Conservation (phyloP, 2,888 invertebrate species). For the Coenonympha glycerion region DNA sequence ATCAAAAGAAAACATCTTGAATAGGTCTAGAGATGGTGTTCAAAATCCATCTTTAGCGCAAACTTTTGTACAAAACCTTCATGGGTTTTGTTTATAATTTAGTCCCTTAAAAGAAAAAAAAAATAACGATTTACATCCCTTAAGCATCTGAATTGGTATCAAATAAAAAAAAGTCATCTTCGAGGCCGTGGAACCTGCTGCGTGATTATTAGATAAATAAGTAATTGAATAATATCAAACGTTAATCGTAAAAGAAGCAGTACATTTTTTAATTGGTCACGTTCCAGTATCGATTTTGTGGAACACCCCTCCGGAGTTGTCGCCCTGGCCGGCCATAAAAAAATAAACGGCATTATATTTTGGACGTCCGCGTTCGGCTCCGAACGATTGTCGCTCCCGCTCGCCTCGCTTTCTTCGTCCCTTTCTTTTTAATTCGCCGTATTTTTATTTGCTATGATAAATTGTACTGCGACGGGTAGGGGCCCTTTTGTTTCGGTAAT, state of each 20-base stretch:
- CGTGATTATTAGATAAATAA: slow-evolving; percentile 29
- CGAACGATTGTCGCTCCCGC: slow-evolving; percentile 55
- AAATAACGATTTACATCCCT: too few species aligned
- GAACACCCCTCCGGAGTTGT: slow-evolving; percentile 41
- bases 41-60: too few species aligned
- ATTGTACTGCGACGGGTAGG: slow-evolving; percentile 63
- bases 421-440: slow-evolving; percentile 73
- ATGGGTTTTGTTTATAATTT: too few species aligned
- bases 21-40: too few species aligned
- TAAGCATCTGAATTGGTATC: not conserved
- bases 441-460: slow-evolving; percentile 76
- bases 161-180: slow-evolving; percentile 20
- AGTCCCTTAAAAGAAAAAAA: too few species aligned
- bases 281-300: slow-evolving; percentile 47
- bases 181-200: slow-evolving; percentile 8
- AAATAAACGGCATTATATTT: slow-evolving; percentile 60
- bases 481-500: slow-evolving; percentile 72
- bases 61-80: too few species aligned
- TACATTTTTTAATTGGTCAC: slow-evolving; percentile 44
- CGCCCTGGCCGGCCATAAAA: slow-evolving; percentile 47
- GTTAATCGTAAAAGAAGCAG: slow-evolving; percentile 35
- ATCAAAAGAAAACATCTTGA: too few species aligned
- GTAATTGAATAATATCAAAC: slow-evolving; percentile 41
- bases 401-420: slow-evolving; percentile 63
- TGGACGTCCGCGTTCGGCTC: slow-evolving; percentile 52